Evolutionary conservation across 2,113 vertebrate genomes (phyloP).

Genomic region (Catagonus wagneri): DNA sequence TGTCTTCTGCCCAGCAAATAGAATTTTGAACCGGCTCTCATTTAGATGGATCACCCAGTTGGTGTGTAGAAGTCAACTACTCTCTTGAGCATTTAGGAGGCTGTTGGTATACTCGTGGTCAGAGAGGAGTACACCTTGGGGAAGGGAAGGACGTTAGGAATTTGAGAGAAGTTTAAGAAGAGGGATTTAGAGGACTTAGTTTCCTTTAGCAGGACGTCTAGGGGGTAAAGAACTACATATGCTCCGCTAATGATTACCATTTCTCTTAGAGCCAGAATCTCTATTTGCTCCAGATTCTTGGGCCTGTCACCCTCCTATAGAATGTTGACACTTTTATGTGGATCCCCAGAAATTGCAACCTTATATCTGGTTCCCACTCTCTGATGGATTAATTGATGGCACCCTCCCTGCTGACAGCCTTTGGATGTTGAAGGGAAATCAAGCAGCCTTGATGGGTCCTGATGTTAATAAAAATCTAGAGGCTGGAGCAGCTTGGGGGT

Average conservation of each 20-base stretch:
- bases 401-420: not conserved
- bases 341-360: not conserved
- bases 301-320: not conserved
- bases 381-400: not conserved
- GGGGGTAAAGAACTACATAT: not conserved
- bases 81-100: not conserved
- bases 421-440: constrained; percentile 5
- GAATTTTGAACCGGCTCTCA: not conserved
- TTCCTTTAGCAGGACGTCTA: not conserved
- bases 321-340: not conserved
- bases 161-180: not conserved
- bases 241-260: not conserved
- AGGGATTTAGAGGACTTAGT: not conserved
- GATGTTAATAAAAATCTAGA: not conserved
- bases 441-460: not conserved
- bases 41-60: not conserved
- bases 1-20: not conserved
- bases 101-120: not conserved
- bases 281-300: not conserved
- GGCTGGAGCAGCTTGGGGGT: not conserved
- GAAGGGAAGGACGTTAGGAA: not conserved
- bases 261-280: not conserved
- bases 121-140: not conserved
- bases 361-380: not conserved
- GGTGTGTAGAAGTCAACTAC: not conserved